A percentile compares a stretch with the other conserved stretches of the same genome.
Evolutionary conservation across 2,113 vertebrate genomes (phyloP).

Genomic region (Oryzias javanicus): DNA sequence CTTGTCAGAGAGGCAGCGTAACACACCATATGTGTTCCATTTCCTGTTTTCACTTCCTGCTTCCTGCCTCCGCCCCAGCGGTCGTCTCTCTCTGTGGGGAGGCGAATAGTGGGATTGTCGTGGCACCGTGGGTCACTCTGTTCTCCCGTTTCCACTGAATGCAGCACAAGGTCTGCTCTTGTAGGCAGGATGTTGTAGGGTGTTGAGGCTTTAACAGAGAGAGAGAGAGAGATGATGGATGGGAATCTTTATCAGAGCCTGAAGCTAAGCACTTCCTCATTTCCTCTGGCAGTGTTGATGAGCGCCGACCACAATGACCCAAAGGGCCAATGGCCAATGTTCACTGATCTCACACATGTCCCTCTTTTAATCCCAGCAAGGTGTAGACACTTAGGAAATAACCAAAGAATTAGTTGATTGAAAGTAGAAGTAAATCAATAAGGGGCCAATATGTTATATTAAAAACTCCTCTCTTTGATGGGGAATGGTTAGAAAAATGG

Average conservation of each 20-base stretch:
- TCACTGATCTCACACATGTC: conserved; percentile 40
- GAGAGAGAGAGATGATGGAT: conserved; percentile 72
- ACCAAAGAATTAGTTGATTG: conserved; percentile 75
- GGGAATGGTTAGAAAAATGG: conserved; percentile 30
- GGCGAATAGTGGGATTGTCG: conserved; percentile 2
- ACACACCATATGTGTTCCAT: conserved; percentile 70
- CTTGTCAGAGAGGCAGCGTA: conserved; percentile 46
- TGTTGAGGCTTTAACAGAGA: conserved; percentile 58
- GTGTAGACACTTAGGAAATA: conserved; percentile 76
- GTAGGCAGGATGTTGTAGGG: conserved; percentile 68
- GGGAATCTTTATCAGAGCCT: conserved; percentile 74
- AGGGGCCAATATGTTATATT: conserved; percentile 73
- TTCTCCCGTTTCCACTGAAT: conserved; percentile 55
- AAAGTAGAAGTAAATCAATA: conserved; percentile 71
- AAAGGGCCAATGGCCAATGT: conserved; percentile 54
- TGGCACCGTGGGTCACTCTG: conserved; percentile 45
- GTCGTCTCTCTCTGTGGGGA: conserved; percentile 29
- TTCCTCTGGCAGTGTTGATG: conserved; percentile 75
- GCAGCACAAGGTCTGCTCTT: conserved; percentile 25
- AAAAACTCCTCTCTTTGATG: conserved; percentile 70
- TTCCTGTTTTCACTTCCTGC: conserved; percentile 79
- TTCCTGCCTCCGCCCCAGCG: conserved; percentile 60
- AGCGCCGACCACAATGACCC: conserved; percentile 73
- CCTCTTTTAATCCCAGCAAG: conserved; percentile 66
- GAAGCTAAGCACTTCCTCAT: conserved; percentile 75